Evolutionary conservation across 2,797 vertebrate genomes (phyloP), one percentile per base, ranked within the genome.

Genomic region (Myiotriccus ornatus): DNA sequence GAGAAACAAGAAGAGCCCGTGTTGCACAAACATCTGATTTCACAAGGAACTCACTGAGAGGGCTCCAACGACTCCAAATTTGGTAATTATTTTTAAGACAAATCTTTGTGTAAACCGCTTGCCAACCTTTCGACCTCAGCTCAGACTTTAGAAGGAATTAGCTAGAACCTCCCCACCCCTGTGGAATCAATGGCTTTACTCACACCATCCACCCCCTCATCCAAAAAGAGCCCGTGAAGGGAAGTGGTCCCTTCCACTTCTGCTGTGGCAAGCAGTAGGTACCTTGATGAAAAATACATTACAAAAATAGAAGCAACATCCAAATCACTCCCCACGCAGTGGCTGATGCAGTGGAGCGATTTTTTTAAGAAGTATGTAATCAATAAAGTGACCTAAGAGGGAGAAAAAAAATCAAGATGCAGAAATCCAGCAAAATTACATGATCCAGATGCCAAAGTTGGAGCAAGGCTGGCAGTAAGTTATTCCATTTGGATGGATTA

Each of bases 1-100:
- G 39, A 92, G 79, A 88, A 95, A 69, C 43, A 57, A 83, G 67
- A 79, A 93, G 39, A 35, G 47, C 56, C 39, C 8, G 15, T 62
- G 68, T 77, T 96, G 69, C 84, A 47, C 85, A 89, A 93, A 93
- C 63, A 84, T 34, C 68, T 78, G 63, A 70, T 71, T 84, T 90
- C 64, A 87, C 53, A 84, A 90, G 39, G 69, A 69, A 71, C 55
- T 89, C 65, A 20, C 50, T 34, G 28, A 89, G 62, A 78, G 21
- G 32, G 24, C 20, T 16, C 20, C 37, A 87, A 82, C 24, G 21
- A 35, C 18, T 12, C 37, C n/a, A 59, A 41, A 90, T 60, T 32
- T 52, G 56, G 59, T 20, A 55, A 67, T 37, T 87, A 78, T 35
- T 87, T 50, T 65, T 8, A 27, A 52, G 41, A 78, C 69, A 84